Percentiles rank a stretch among this genome's conserved stretches.
These are phyloP conservation scores for Drosophila pseudotakahashii DNA, from an alignment of 2,888 invertebrate species.

Conservation along the genomic window DNA sequence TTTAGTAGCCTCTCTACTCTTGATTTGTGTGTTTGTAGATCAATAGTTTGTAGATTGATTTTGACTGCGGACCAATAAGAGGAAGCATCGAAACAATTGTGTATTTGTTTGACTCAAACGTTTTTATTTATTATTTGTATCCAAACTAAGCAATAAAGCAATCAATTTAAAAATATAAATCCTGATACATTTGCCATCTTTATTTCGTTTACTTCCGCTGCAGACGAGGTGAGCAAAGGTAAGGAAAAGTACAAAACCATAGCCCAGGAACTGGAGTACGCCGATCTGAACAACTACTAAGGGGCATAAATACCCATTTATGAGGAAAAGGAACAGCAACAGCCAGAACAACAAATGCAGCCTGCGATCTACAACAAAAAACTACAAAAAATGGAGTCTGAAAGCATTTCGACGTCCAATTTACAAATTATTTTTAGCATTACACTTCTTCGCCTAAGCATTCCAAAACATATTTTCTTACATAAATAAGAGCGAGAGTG, in stretches of 20 bases:
- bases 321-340: slow-evolving; percentile 2
- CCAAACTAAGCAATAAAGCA: slow-evolving; percentile 70
- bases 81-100: slow-evolving; percentile 67
- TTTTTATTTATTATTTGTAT: slow-evolving; percentile 65
- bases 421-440: slow-evolving; percentile 44
- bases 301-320: neutral
- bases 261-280: slow-evolving; percentile 99
- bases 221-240: slow-evolving; percentile 95
- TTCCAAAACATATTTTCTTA: slow-evolving; percentile 47
- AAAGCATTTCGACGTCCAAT: slow-evolving; percentile 43
- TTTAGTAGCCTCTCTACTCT: slow-evolving; percentile 41
- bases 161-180: slow-evolving; percentile 43
- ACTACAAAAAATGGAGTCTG: slow-evolving; percentile 40
- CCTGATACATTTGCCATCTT: slow-evolving; percentile 4
- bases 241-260: slow-evolving; percentile 99
- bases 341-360: slow-evolving; percentile 42
- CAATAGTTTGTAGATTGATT: slow-evolving; percentile 46
- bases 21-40: slow-evolving; percentile 49
- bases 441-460: slow-evolving; percentile 47
- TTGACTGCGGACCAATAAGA: slow-evolving; percentile 42
- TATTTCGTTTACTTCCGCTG: slow-evolving; percentile 81
- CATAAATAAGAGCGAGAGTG: slow-evolving; percentile 20
- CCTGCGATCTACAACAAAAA: slow-evolving; percentile 50
- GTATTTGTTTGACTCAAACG: slow-evolving; percentile 80
- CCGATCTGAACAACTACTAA: slow-evolving; percentile 91